Evolutionary conservation across 30 jellyfish, hydroid and myxozoan genomes (phyloP), one percentile per base, ranked within the genome.

Genomic region (Mastigias papua): DNA sequence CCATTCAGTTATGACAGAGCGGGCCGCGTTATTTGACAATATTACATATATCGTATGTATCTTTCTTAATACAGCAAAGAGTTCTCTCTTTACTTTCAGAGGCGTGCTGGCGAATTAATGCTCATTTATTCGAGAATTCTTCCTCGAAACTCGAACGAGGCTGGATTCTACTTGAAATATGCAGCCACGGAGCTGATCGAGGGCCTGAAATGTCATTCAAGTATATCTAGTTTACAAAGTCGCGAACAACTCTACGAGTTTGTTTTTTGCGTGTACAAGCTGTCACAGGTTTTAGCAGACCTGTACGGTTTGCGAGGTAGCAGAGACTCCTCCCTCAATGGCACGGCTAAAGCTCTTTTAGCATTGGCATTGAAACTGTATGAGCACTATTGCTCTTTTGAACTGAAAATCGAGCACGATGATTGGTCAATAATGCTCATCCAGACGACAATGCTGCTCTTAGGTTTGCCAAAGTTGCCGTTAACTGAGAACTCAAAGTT

Each of bases 81-180:
- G 7, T 6, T n/a, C 17, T 20, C 34, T 20, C 20, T 25, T 54
- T 54, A 5, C 22, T 78, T 78, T 19, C 78, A 80, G 93, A 70
- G 93, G 35, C 93, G 93, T 69, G 93, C 93, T 29, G 93, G 86
- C 19, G 93, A 84, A 28, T 29, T 84, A n/a, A 70, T 71, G 83
- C 65, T 48, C 35, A 72, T 57, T 3, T 84, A 69, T 37, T 27
- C 93, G 37, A 70, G 62, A 54, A 46, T 57, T 23, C 49, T 84
- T 16, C 86, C 83, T 23, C 58, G 33, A 7, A 31, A 58, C n/a
- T 71, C 83, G 9, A 4, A 0, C 1, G 95, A 75, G 30, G 51
- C 32, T 29, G 69, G 64, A 25, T 32, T 25, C 49, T 86, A 73
- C 51, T 46, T 86, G 64, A 48, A 35, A 49, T 34, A 76, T 31